Conservation (phyloP, 2,888 invertebrate genomes). For the Girardia tigrina region DNA sequence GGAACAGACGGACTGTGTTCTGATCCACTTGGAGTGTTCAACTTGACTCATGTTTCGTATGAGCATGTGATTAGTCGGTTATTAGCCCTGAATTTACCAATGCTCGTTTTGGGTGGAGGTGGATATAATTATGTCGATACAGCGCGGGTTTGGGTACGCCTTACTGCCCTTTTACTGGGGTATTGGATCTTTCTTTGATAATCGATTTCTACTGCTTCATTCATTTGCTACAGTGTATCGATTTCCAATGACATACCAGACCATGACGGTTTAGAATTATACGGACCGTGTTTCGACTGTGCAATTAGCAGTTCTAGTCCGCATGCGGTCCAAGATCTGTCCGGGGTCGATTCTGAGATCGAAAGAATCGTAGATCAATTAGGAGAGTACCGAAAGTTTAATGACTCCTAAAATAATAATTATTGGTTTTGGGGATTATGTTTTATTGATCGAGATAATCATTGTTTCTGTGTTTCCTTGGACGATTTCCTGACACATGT, state of each 20-base stretch:
- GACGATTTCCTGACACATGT: no score
- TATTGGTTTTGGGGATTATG: no score
- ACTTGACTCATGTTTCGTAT: slow-evolving; percentile 58
- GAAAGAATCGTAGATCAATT: background rate
- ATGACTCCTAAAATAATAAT: background rate
- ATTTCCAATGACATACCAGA: background rate
- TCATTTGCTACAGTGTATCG: background rate
- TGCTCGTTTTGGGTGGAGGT: slow-evolving; percentile 64
- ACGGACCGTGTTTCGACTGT: background rate
- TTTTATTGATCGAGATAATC: no score
- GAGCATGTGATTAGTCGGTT: slow-evolving; percentile 56
- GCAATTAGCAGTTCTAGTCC: background rate
- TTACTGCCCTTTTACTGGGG: slow-evolving; percentile 56
- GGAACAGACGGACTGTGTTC: slow-evolving; percentile 64
- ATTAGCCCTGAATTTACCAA: slow-evolving; percentile 56
- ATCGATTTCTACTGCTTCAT: background rate
- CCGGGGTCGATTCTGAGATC: background rate
- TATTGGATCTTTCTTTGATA: background rate
- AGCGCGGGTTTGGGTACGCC: slow-evolving; percentile 64
- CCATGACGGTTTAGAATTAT: background rate
- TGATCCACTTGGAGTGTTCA: slow-evolving; percentile 57
- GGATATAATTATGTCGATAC: slow-evolving; percentile 63
- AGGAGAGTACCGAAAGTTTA: background rate
- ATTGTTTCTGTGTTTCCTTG: no score
- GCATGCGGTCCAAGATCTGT: background rate